Evolutionary conservation across 2,797 vertebrate species (phyloP).

Genomic region (Notolepis coatsorum): DNA sequence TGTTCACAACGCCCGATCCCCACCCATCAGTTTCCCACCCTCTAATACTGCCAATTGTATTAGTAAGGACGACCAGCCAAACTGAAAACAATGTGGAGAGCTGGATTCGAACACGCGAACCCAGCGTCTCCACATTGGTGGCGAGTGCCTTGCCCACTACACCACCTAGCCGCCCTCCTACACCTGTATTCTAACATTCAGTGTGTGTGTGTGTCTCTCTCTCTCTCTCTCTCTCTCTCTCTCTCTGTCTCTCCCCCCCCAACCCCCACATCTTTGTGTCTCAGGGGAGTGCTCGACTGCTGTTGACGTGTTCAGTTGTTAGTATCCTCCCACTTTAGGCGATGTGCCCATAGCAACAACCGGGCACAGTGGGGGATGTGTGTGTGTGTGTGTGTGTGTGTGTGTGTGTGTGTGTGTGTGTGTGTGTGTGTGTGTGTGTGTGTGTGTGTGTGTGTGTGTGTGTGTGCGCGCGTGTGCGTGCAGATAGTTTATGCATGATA

Average conservation of each 20-base stretch:
- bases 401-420: not conserved
- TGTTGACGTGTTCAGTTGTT: conserved; percentile 50
- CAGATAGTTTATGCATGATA: conserved; percentile 1
- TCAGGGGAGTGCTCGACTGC: conserved; percentile 20
- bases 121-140: too few relatives aligned
- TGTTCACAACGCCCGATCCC: too few relatives aligned
- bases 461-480: conserved; percentile 3
- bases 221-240: too few relatives aligned
- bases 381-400: conserved; percentile 4
- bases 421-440: conserved; percentile 1
- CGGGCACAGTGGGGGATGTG: conserved; percentile 20
- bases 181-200: not conserved
- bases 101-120: too few relatives aligned
- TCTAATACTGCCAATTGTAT: too few relatives aligned
- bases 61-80: too few relatives aligned
- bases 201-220: too few relatives aligned
- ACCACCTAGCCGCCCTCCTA: too few relatives aligned
- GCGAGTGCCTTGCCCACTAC: too few relatives aligned
- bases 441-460: too few relatives aligned
- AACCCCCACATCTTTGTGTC: not conserved
- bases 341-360: conserved; percentile 53
- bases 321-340: conserved; percentile 38
- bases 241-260: not conserved
- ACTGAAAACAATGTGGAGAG: too few relatives aligned
- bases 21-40: too few relatives aligned